These are phyloP conservation scores for Apostichopus parvimensis DNA, from an alignment of 35 echinoderm and acorn worm species.

Conservation along the genomic window DNA sequence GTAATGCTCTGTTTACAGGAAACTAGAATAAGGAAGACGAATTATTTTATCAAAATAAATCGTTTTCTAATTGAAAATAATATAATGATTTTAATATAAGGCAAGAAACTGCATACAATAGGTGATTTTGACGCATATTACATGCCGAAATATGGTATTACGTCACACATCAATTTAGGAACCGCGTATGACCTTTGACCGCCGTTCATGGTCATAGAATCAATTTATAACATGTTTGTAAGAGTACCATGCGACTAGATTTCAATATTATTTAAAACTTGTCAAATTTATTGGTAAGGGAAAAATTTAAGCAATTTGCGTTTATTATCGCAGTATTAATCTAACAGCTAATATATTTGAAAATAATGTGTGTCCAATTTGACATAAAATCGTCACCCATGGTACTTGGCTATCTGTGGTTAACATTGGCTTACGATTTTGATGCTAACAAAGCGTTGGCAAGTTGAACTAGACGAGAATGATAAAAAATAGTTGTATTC, in stretches of 20 bases:
- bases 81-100: background rate
- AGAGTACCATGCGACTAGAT: background rate
- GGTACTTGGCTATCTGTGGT: background rate
- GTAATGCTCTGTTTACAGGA: no score
- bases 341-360: no score
- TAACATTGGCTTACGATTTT: background rate
- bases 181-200: background rate
- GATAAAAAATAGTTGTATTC: background rate
- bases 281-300: background rate
- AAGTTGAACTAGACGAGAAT: background rate
- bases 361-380: background rate
- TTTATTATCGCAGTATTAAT: no score
- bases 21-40: no score
- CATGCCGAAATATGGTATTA: background rate
- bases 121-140: background rate
- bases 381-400: background rate
- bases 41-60: background rate
- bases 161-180: background rate
- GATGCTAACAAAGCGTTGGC: background rate
- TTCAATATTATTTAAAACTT: background rate
- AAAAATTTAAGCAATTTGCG: no score
- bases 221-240: background rate
- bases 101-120: background rate
- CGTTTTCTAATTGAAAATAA: background rate
- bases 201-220: background rate